These are phyloP conservation scores for Cantharis flavilabris DNA, from an alignment of 2,888 invertebrate genomes.

Conservation along the genomic window DNA sequence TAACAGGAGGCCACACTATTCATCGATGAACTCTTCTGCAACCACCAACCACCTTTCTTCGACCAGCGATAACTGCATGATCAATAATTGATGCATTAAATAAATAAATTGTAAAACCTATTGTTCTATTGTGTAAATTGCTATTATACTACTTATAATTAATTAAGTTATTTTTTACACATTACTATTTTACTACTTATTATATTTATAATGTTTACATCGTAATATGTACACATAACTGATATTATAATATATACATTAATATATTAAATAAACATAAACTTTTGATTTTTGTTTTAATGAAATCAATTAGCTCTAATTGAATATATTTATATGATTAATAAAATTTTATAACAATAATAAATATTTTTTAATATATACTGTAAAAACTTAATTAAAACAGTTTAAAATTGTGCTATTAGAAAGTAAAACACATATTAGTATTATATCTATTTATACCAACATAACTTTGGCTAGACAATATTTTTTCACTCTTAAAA, in stretches of 20 bases:
- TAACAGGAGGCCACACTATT: slow-evolving; percentile 91
- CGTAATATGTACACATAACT: background rate
- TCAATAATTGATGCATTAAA: background rate
- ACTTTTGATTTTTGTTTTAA: background rate
- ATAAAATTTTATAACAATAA: background rate
- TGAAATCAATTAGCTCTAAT: background rate
- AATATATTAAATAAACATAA: background rate
- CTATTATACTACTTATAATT: background rate
- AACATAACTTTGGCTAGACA: too few species aligned
- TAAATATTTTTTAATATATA: background rate
- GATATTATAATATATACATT: background rate
- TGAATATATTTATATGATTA: background rate
- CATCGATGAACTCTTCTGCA: slow-evolving; percentile 59
- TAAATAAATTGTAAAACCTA: background rate
- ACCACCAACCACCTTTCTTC: background rate
- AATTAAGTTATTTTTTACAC: background rate
- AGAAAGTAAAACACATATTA: too few species aligned
- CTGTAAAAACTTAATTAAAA: background rate
- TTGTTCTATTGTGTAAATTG: background rate
- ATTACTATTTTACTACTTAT: background rate
- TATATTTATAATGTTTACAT: background rate
- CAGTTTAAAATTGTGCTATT: too few species aligned
- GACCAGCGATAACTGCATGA: background rate
- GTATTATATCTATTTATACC: too few species aligned
- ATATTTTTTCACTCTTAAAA: too few species aligned